Percentiles rank a stretch among this genome's conserved stretches.
phyloP scores from a whole-genome alignment of 1,140 invertebrate genomes.

The fruit fly (Drosophila melanogaster) region DNA sequence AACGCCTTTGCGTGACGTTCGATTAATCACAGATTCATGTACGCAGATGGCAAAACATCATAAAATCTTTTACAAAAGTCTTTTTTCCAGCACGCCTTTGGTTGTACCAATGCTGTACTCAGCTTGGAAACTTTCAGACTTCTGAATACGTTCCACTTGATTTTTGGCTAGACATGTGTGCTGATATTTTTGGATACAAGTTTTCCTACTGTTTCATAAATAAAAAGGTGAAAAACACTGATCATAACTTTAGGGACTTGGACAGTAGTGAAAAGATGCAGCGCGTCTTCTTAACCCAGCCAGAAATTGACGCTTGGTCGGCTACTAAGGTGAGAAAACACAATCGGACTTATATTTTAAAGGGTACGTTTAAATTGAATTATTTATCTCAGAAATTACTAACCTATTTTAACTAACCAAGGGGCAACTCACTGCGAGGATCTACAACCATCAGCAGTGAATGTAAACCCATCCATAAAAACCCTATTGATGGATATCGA shows the following conservation, averaged over 20 bases:
- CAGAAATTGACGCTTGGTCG: constrained; percentile 10
- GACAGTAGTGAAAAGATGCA: neutral
- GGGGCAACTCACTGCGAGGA: constrained; percentile 14
- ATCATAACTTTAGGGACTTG: constrained; percentile 1
- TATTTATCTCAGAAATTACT: neutral
- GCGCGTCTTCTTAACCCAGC: constrained; percentile 6
- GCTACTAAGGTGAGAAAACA: constrained; percentile 9
- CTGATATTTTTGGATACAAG: neutral
- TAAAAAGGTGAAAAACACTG: neutral
- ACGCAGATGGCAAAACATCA: too few relatives aligned
- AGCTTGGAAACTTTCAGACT: constrained; percentile 31
- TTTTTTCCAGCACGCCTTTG: constrained; percentile 29
- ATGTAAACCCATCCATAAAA: neutral
- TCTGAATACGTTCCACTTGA: neutral
- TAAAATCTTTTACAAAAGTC: neutral
- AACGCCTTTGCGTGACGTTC: neutral
- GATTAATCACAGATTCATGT: constrained; percentile 5
- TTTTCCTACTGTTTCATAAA: neutral
- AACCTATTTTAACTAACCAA: neutral
- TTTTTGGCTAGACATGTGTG: constrained; percentile 4
- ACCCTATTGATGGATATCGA: neutral
- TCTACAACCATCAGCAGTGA: neutral
- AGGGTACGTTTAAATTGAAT: neutral
- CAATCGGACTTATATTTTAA: constrained; percentile 8
- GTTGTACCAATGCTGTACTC: constrained; percentile 39